Evolutionary conservation across 2,113 vertebrate genomes (phyloP), one percentile per base, ranked within the genome.

Genomic region (Anguilla rostrata): DNA sequence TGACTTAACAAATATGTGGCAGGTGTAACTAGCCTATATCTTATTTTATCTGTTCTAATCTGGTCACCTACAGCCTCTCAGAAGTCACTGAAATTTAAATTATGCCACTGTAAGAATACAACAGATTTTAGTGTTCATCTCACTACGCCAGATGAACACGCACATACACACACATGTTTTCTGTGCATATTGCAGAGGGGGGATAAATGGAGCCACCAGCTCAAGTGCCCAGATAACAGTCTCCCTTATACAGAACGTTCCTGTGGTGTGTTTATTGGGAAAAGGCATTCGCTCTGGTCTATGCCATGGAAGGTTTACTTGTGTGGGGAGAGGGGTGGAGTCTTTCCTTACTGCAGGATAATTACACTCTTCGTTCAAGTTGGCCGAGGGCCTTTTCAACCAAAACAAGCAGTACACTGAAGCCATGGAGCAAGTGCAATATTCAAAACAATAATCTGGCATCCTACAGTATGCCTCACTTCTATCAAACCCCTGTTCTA

Each of bases 371-470:
- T 20, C 26, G 15, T 81, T 81, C 40, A 81, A 26, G 41, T 14
- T 14, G 1, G 40, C 80, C 34, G 8, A 2, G 39, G 34, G 18
- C 40, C 6, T 81, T n/a, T 41, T 26, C 18, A 81, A 81, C 15
- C 20, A 81, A 46, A 81, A 43, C 39, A 81, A 81, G 80, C 80
- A 81, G 80, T 16, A 81, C 39, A 81, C 16, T 43, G 18, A 43
- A 81, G 41, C 34, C 39, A 22, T 41, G 63, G 40, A 81, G 15
- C 39, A 81, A 81, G 80, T 46, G 22, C 18, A 18, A 40, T 11
- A 20, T 16, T 34, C 79, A 81, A 22, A 46, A 46, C 43, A 53
- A 53, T 14, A 53, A 11, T 12, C 49, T 11, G 39, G 20, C 40
- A 39, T 81, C 40, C 11, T 18, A 34, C 18, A 20, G 80, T 11